Evolutionary conservation across 2,113 vertebrate species (phyloP), one percentile per base, ranked within the genome.

Genomic region (Sciurus niger): DNA sequence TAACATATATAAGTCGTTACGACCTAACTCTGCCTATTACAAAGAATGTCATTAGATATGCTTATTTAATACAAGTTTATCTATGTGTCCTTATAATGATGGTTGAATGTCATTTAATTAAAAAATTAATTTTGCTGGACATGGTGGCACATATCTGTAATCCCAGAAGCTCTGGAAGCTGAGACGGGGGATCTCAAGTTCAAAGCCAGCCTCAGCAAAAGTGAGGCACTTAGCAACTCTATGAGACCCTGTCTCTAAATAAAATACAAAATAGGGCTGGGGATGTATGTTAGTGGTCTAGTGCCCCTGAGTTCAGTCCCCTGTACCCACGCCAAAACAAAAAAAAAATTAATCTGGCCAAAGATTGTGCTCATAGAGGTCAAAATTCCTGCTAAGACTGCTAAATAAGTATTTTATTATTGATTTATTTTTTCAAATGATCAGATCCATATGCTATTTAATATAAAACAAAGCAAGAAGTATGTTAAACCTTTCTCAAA

Each of bases 11-110:
- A 58, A 73, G 4, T 65, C 34, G 43, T 72, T 30, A 73, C 30
- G 2, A 70, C 10, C 12, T 74, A 92, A 89, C 32, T 13, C 20
- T 65, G 14, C 4, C 0, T 93, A 11, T 92, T 86, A 58, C 14
- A n/a, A 46, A 84, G 46, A 89, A 68, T n/a, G 63, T n/a, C 14
- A 82, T 83, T 58, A 95, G 53, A 84, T 83, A 92, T n/a, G 7
- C 30, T 82, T 68, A 78, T n/a, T 77, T 83, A 46, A 78, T 43
- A 37, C 9, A 48, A 8, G 12, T 60, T 91, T 91, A 0, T 22
- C 3, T 85, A 1, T 88, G 18, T 85, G 25, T 18, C n/a, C 1
- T 78, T 78, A 3, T 85, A 79, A 68, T 60, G 20, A 79, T 70
- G 24, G 40, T 43, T 55, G 72, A 87, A 58, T 14, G 73, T 87